Evolutionary conservation across 2,113 vertebrate species (phyloP).

Genomic region (Antennarius striatus): DNA sequence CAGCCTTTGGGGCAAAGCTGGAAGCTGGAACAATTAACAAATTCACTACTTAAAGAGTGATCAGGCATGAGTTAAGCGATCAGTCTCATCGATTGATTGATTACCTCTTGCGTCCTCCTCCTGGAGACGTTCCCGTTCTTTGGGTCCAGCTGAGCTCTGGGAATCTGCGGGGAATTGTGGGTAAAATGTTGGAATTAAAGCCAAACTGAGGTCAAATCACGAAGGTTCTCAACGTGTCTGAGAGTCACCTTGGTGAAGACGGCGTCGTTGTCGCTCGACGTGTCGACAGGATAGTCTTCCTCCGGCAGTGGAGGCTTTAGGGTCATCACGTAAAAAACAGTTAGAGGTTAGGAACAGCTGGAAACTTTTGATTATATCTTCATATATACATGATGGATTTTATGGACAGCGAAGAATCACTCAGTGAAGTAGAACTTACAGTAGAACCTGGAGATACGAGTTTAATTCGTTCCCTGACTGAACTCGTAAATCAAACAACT

Average conservation of each 20-base stretch:
- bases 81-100: not conserved
- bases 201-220: not conserved
- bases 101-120: constrained; percentile 41
- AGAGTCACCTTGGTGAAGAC: constrained; percentile 38
- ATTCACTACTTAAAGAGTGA: not conserved
- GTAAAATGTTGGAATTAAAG: not conserved
- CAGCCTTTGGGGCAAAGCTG: constrained; percentile 28
- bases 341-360: no score
- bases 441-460: no score
- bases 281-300: constrained; percentile 80
- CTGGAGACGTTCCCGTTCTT: not conserved
- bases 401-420: no score
- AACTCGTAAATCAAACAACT: no score
- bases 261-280: not conserved
- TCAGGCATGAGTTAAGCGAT: no score
- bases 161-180: constrained; percentile 53
- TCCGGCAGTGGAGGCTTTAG: constrained; percentile 87
- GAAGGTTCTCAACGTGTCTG: not conserved
- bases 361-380: no score
- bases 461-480: no score
- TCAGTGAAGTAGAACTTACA: no score
- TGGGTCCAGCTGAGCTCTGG: constrained; percentile 51
- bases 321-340: not conserved
- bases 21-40: constrained; percentile 9
- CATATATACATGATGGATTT: no score